Percentiles rank a stretch among this genome's conserved stretches.
These are phyloP conservation scores for Leucopsar rothschildi DNA, from an alignment of 2,113 vertebrate species.

Conservation along the genomic window DNA sequence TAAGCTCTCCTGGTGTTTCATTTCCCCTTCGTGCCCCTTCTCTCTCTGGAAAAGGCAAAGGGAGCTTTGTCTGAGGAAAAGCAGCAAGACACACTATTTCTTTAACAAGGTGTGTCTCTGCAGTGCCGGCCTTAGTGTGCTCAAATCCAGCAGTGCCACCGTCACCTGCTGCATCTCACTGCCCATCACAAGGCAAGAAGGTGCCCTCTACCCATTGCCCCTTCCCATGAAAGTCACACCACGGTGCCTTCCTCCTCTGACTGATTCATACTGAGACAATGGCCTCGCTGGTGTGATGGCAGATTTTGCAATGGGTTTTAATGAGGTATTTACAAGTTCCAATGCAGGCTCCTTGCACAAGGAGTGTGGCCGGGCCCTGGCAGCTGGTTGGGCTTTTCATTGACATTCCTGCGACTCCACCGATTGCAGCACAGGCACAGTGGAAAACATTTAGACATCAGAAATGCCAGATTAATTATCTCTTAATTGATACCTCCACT, in stretches of 20 bases:
- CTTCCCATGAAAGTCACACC: background rate
- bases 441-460: slow-evolving; percentile 44
- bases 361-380: background rate
- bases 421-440: background rate
- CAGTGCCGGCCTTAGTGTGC: background rate
- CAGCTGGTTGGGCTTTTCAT: background rate
- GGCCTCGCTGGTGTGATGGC: background rate
- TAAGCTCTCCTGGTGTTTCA: background rate
- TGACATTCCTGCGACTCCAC: background rate
- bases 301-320: slow-evolving; percentile 46
- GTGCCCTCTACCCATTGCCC: background rate
- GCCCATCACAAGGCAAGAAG: background rate
- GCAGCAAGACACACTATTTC: background rate
- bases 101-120: background rate
- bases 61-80: background rate
- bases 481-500: slow-evolving; percentile 60
- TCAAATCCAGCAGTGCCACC: background rate
- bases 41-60: background rate
- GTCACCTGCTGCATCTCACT: background rate
- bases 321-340: background rate
- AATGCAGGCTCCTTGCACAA: slow-evolving; percentile 17
- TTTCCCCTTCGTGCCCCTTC: background rate
- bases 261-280: background rate
- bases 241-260: background rate
- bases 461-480: slow-evolving; percentile 40